Base-by-base conservation (phyloP, 2,113 vertebrate species). In the Ascaphus truei region DNA sequence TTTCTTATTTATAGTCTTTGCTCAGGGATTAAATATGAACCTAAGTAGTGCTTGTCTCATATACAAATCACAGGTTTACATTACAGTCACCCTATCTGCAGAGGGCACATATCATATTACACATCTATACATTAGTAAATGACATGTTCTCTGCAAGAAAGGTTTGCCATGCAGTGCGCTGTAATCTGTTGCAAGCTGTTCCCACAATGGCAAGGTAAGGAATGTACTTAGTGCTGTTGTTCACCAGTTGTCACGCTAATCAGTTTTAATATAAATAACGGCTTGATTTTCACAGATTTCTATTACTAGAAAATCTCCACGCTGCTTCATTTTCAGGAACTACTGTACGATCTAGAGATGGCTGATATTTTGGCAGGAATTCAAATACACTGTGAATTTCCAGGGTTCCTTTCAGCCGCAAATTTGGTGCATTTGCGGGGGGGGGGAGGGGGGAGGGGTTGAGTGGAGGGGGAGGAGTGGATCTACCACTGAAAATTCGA, bases 71-170 rank as follows among this genome's bases (percentile, higher is more conserved):
- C 55, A 22, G 41, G 39, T 68, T 68, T 68, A 47, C 30, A 16
- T 58, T 41, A 48, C 29, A 7, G 16, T 22, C 34, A 18, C 39
- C 30, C 41, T 26, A 27, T 34, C 29, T 23, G 39, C 20, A 45
- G 50, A 29, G 13, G 15, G 50, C 15, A 18, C 9, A 27, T 31
- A 58, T 68, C 53, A 48, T n/a, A 58, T 68, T 58, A 68, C 65
- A 68, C 22, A 26, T 68, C 51, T 34, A 23, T 27, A 51, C 33
- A 26, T 36, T 22, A 18, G 30, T 47, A 31, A 57, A 48, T 25
- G 8, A 55, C 23, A 41, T 34, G 10, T 39, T 66, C n/a, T 39
- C 6, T 31, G 18, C 26, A n/a, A 13, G 30, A n/a, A n/a, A 34
- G n/a, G 65, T 34, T 13, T 58, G 53, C 30, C 39, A 26, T 41